phyloP scores from a whole-genome alignment of 1,140 invertebrate genomes.

The Ceratosolen fusciceps region DNA sequence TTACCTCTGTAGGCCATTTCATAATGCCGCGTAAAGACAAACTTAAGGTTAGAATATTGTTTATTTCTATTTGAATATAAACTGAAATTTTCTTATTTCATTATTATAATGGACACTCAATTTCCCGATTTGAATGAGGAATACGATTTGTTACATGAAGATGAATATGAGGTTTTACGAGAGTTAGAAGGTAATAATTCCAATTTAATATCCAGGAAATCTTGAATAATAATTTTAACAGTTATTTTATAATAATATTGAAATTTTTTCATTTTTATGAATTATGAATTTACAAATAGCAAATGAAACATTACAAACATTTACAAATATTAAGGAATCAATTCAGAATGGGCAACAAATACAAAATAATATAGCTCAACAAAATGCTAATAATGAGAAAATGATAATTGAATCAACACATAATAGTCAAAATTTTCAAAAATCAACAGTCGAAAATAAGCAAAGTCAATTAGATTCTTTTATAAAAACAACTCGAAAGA shows the following conservation, averaged over 20 bases:
- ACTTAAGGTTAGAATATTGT: slow-evolving; percentile 23
- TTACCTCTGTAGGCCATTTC: not conserved
- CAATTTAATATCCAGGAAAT: slow-evolving; percentile 29
- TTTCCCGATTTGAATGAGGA: slow-evolving; percentile 84
- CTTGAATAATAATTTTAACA: not conserved
- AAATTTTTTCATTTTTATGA: not conserved
- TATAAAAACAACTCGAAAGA: slow-evolving; percentile 25
- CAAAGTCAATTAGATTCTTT: not conserved
- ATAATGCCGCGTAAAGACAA: slow-evolving; percentile 31
- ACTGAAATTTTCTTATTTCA: not conserved
- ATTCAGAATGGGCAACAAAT: not conserved
- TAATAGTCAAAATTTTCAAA: not conserved
- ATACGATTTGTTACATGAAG: slow-evolving; percentile 80
- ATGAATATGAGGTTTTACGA: slow-evolving; percentile 79
- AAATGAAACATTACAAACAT: not conserved
- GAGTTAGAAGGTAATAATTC: slow-evolving; percentile 72
- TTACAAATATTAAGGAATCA: not conserved
- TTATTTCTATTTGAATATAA: not conserved
- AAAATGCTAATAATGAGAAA: not conserved
- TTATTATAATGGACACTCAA: slow-evolving; percentile 72
- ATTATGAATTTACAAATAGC: not conserved
- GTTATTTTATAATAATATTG: not conserved
- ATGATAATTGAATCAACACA: not conserved
- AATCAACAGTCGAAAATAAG: not conserved
- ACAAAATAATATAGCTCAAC: not conserved